A percentile compares a stretch with the other conserved stretches of the same genome.
Conservation (phyloP, 2,113 vertebrate species). For the Corythoichthys haematopterus region DNA sequence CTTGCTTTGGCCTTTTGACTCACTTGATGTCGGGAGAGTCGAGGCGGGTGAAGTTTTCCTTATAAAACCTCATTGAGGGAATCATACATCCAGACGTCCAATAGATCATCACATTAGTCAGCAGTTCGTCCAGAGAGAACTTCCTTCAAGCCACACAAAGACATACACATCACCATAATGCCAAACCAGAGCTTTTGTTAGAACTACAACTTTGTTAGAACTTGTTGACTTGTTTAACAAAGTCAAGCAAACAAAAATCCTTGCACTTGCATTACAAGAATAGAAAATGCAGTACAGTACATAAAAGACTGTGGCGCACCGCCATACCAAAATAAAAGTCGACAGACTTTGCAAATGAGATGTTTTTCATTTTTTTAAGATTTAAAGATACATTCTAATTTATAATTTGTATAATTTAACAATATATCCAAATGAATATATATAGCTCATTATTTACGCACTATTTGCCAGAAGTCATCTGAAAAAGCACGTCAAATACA, state of each 20-base stretch:
- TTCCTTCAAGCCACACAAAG: constrained; percentile 64
- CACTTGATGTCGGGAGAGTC: constrained; percentile 57
- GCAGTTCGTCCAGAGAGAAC: constrained; percentile 81
- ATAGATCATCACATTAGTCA: constrained; percentile 90
- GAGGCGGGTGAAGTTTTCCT: constrained; percentile 74
- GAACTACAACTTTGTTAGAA: too few relatives aligned
- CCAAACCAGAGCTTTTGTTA: neutral
- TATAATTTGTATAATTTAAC: too few relatives aligned
- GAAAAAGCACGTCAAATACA: too few relatives aligned
- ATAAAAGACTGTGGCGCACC: too few relatives aligned
- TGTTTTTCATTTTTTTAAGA: too few relatives aligned
- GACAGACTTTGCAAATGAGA: too few relatives aligned
- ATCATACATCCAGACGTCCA: constrained; percentile 81
- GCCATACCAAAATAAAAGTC: too few relatives aligned
- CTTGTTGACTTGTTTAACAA: neutral
- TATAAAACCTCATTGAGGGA: constrained; percentile 85
- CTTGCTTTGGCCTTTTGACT: constrained; percentile 10
- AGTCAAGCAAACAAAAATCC: neutral
- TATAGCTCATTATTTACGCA: too few relatives aligned
- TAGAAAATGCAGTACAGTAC: too few relatives aligned
- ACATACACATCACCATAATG: neutral
- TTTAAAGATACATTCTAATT: too few relatives aligned
- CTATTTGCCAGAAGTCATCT: too few relatives aligned
- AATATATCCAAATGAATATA: too few relatives aligned
- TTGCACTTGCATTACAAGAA: neutral